Conservation (phyloP, 2,797 vertebrate species). For the Sciurus carolinensis region DNA sequence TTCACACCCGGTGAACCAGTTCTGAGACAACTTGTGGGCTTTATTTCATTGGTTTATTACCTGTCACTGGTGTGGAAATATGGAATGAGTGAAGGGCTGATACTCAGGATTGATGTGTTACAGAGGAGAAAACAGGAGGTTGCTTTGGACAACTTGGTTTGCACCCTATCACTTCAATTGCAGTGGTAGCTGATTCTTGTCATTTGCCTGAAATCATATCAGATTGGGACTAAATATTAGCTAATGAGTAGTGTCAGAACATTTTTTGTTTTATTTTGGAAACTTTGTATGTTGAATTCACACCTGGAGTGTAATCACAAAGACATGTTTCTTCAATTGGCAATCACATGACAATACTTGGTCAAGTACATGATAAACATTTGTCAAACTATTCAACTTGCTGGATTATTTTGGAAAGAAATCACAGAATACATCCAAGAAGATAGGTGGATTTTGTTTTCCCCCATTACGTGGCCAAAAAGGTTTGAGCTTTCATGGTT, state of each 20-base stretch:
- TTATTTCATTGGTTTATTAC: neutral
- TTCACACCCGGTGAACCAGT: neutral
- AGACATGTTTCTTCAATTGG: neutral
- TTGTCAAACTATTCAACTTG: neutral
- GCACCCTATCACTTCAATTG: neutral
- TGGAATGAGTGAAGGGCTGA: neutral
- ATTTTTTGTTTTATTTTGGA: neutral
- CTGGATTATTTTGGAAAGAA: neutral
- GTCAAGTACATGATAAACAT: neutral
- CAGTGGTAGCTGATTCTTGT: neutral
- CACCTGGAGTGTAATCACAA: neutral
- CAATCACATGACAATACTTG: neutral
- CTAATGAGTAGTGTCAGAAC: neutral
- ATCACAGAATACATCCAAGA: neutral
- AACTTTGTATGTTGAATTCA: neutral
- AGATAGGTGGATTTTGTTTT: neutral
- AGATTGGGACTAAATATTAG: conserved; percentile 17
- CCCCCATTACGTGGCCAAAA: neutral
- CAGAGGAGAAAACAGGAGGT: neutral
- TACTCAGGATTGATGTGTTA: neutral
- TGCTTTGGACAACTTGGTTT: neutral
- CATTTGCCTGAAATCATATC: neutral
- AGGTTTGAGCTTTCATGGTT: neutral
- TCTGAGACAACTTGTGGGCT: neutral
- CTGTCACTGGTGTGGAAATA: neutral